These are phyloP conservation scores for Perizoma affinitatum DNA, from an alignment of 2,888 invertebrate species.

Conservation along the genomic window DNA sequence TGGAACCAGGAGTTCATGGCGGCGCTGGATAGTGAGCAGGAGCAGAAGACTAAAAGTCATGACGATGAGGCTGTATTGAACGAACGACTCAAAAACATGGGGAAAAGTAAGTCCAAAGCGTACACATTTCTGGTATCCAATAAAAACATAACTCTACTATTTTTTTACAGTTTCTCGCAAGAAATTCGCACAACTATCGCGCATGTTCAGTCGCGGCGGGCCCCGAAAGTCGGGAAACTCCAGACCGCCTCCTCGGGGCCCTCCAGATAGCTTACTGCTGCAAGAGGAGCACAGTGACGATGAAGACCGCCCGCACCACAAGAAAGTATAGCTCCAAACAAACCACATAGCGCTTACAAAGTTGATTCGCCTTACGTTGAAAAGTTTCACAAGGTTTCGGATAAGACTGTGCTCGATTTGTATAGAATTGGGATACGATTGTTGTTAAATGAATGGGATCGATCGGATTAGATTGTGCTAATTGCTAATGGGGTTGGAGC, in stretches of 20 bases:
- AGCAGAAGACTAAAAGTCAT: conserved; percentile 75
- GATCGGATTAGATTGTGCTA: conserved; percentile 21
- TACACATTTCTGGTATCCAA: neutral
- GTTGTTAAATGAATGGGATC: conserved; percentile 39
- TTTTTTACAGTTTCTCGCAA: conserved; percentile 87
- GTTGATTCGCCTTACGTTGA: conserved; percentile 46
- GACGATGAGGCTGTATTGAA: conserved; percentile 90
- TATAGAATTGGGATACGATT: conserved; percentile 57
- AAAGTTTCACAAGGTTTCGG: conserved; percentile 65
- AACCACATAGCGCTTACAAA: conserved; percentile 12
- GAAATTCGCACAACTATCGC: conserved; percentile 91
- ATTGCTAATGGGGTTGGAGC: conserved; percentile 17
- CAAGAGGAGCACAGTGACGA: conserved; percentile 87
- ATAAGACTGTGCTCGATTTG: conserved; percentile 75
- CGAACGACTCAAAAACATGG: conserved; percentile 92
- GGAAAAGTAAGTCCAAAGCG: conserved; percentile 84
- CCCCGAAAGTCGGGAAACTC: conserved; percentile 72
- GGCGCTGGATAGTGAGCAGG: conserved; percentile 90
- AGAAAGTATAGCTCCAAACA: conserved; percentile 30
- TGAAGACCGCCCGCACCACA: conserved; percentile 77
- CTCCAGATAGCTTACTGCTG: conserved; percentile 83
- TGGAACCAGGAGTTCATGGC: conserved; percentile 95
- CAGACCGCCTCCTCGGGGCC: conserved; percentile 75
- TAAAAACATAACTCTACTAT: conserved; percentile 2
- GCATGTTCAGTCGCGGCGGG: conserved; percentile 89